These are phyloP conservation scores for Drosophila macrospina DNA, from an alignment of 2,888 invertebrate genomes.

Conservation along the genomic window DNA sequence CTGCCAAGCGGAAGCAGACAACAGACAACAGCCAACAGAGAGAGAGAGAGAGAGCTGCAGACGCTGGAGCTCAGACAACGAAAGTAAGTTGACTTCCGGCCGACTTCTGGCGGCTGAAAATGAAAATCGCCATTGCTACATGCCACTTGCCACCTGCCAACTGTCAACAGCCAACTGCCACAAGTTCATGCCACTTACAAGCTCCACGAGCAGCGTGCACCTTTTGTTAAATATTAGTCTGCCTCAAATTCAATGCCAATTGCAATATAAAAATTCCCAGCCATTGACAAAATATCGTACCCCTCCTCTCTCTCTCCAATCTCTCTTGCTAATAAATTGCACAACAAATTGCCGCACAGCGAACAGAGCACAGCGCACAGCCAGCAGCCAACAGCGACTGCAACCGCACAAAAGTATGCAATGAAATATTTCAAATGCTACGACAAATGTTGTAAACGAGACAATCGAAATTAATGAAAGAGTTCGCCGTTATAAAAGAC, in stretches of 20 bases:
- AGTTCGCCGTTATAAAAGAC: neutral
- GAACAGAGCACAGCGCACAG: constrained; percentile 6
- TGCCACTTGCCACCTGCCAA: constrained; percentile 7
- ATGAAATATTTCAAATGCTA: constrained; percentile 69
- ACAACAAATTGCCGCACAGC: constrained; percentile 57
- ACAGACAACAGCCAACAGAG: neutral
- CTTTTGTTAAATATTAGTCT: constrained; percentile 62
- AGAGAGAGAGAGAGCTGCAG: too few species aligned
- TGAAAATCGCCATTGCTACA: constrained; percentile 57
- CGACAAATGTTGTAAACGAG: constrained; percentile 43
- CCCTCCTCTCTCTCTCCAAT: too few species aligned
- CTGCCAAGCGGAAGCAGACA: constrained; percentile 53
- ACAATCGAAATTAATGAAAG: constrained; percentile 25
- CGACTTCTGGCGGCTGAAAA: constrained; percentile 69
- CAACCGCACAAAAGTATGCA: constrained; percentile 69
- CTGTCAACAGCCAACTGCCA: constrained; percentile 2
- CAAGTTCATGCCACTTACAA: constrained; percentile 6
- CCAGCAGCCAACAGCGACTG: constrained; percentile 18
- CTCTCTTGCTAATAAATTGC: constrained; percentile 70
- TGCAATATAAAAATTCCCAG: constrained; percentile 74
- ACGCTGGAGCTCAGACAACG: constrained; percentile 46
- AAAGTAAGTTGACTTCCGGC: constrained; percentile 74
- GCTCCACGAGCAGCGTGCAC: constrained; percentile 26
- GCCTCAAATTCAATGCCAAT: constrained; percentile 39
- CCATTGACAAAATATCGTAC: constrained; percentile 52